Percentiles rank a stretch among this genome's conserved stretches.
Conservation (phyloP, 2,797 vertebrate genomes). For the Acanthis flammea region DNA sequence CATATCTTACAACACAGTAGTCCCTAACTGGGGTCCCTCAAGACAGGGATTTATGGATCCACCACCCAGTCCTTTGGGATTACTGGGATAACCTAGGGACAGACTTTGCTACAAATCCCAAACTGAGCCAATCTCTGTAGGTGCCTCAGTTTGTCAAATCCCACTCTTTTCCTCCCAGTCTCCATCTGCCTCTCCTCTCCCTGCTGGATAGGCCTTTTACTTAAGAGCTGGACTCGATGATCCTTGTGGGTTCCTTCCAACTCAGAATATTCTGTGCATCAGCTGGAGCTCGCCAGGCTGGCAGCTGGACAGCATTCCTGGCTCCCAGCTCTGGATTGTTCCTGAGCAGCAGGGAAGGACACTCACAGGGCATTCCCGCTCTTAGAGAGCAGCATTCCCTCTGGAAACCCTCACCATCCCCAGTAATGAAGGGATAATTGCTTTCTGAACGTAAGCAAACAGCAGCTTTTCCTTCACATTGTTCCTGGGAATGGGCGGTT, state of each 20-base stretch:
- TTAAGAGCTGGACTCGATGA: neutral
- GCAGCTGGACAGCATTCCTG: neutral
- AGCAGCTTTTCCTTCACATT: neutral
- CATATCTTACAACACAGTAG: neutral
- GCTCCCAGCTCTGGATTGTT: neutral
- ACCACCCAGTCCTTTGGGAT: neutral
- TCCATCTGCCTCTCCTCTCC: neutral
- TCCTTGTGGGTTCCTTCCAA: neutral
- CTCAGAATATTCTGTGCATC: neutral
- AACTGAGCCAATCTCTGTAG: neutral
- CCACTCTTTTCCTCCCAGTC: neutral
- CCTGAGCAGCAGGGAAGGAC: slow-evolving; percentile 14
- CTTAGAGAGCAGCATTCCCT: neutral
- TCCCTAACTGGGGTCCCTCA: neutral
- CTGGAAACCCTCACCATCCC: neutral
- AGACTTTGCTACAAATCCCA: neutral
- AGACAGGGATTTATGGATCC: neutral
- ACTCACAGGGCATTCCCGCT: neutral
- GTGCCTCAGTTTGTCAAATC: neutral
- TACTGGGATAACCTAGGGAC: neutral
- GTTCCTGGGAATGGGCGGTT: neutral
- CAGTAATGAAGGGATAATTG: neutral
- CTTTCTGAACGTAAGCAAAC: neutral
- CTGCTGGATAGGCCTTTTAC: neutral
- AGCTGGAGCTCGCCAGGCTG: neutral